Evolutionary conservation across 2,113 vertebrate species (phyloP), one percentile per base, ranked within the genome.

Genomic region (Triplophysa dalaica): DNA sequence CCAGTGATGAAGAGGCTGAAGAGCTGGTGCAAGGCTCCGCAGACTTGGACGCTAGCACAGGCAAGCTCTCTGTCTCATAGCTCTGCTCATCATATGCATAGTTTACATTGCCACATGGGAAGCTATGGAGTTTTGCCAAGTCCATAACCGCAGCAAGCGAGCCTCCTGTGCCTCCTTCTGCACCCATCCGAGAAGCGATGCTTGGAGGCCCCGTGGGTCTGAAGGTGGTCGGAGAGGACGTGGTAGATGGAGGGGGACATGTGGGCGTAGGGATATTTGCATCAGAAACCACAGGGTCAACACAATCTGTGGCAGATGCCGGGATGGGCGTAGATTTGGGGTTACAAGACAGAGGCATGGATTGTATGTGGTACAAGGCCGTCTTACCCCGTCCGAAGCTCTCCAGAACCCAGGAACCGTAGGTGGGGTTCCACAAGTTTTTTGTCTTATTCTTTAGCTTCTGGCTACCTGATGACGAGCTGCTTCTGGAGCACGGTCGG

Each of bases 381-480:
- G 91, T 90, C 86, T 92, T 93, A 14, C 88, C 89, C 16, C 86
- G 82, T 75, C 91, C 89, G 80, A 93, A 91, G 80, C 86, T 94
- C 80, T 97, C 95, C 83, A 95, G 86, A 69, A 95, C 92, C 94
- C 95, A 96, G 0, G 96, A 96, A 24, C 94, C 95, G 0, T 94
- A 98, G 0, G 95, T 97, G 65, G 94, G 96, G 89, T 98, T 96
- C 96, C 94, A 98, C 81, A 97, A 91, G 76, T 95, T 96, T 90
- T 95, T 95, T 0, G 93, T 94, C 90, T 97, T 95, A 88, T 97
- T 96, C 86, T 94, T 95, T 80, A 94, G 86, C 91, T 88, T 94
- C 85, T 95, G 95, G 85, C 85, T 80, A 69, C 87, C 86, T 69
- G 92, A 88, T 6, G 89, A 88, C 14, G 90, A 92, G 79, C 86